Base-by-base conservation (phyloP, 2,888 invertebrate species). In the Eupeodes latifasciatus region DNA sequence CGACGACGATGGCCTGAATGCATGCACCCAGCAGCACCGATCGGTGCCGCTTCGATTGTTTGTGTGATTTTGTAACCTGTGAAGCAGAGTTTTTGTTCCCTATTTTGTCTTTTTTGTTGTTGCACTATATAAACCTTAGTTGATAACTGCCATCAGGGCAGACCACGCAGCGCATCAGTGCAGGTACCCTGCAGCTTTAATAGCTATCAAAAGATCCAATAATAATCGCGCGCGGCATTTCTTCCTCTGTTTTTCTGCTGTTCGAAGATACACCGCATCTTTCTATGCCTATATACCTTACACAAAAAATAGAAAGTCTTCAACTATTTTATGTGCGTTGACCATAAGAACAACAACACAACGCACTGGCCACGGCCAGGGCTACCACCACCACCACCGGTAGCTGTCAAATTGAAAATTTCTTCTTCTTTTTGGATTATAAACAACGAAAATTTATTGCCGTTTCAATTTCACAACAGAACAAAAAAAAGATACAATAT, bases 381-480 rank as follows among this genome's bases (percentile, higher is more conserved):
- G 40, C 40, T n/a, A n/a, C n/a, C 40, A 40, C 40, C 40, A 40
- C 9, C 40, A 40, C 40, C 86, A 81, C 84, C 86, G 89, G 90
- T 89, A 89, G 90, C 90, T 91, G 91, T 90, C 91, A 91, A 90
- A 91, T 89, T 89, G 90, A 90, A 90, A 91, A 83, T 90, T 90
- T 90, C 90, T 90, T 90, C 87, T 85, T 90, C 87, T 90, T 89
- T 90, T 90, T 90, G 90, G 90, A 90, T 90, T 88, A 88, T 90
- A 90, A 90, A 82, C 90, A 90, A 90, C 90, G 89, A 88, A 79
- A 91, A 91, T 91, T 88, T 88, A 88, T 88, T 88, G 81, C 88
- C 57, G 75, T 51, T 64, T 75, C 62, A 79, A 59, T 72, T 72
- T 72, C 59, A 72, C 66, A 61, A 51, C 3, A 27, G 27, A 27